A percentile compares a stretch with the other conserved stretches of the same genome.
Conservation (phyloP, 2,888 invertebrate genomes). For the Stegana nigrithorax region DNA sequence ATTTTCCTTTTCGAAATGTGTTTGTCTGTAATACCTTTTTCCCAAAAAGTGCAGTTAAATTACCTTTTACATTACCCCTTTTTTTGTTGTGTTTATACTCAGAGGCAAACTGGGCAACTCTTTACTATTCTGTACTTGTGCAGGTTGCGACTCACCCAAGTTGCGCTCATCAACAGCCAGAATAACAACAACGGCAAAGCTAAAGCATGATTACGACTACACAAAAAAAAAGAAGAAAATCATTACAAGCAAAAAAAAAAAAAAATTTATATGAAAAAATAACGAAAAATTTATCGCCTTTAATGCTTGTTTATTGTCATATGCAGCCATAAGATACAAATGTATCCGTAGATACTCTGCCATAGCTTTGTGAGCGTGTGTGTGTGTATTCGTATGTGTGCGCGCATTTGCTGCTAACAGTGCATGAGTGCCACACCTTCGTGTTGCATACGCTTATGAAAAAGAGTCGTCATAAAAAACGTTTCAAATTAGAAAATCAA, state of each 20-base stretch:
- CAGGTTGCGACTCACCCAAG: too few relatives aligned
- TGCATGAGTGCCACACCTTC: slow-evolving; percentile 25
- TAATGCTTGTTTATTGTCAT: slow-evolving; percentile 20
- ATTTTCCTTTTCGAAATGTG: neutral
- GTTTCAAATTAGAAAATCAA: slow-evolving; percentile 15
- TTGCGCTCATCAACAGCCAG: neutral
- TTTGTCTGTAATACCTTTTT: slow-evolving; percentile 7
- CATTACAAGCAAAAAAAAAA: neutral
- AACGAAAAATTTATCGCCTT: slow-evolving; percentile 16
- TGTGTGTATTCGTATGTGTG: slow-evolving; percentile 11
- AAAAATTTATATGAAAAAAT: neutral
- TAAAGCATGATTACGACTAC: neutral
- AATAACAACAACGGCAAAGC: neutral
- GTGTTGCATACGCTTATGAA: too few relatives aligned
- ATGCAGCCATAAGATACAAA: slow-evolving; percentile 17
- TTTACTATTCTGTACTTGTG: slow-evolving; percentile 10
- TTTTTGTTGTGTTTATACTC: neutral
- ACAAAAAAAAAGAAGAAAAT: neutral
- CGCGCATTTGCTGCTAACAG: too few relatives aligned
- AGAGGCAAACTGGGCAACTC: too few relatives aligned
- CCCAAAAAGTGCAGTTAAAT: slow-evolving; percentile 16
- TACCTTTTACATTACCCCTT: neutral
- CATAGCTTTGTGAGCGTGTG: too few relatives aligned
- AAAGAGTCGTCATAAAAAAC: slow-evolving; percentile 5
- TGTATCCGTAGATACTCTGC: too few relatives aligned